Evolutionary conservation across 2,797 vertebrate species (phyloP).

Genomic region (Rhinoraja longicauda): DNA sequence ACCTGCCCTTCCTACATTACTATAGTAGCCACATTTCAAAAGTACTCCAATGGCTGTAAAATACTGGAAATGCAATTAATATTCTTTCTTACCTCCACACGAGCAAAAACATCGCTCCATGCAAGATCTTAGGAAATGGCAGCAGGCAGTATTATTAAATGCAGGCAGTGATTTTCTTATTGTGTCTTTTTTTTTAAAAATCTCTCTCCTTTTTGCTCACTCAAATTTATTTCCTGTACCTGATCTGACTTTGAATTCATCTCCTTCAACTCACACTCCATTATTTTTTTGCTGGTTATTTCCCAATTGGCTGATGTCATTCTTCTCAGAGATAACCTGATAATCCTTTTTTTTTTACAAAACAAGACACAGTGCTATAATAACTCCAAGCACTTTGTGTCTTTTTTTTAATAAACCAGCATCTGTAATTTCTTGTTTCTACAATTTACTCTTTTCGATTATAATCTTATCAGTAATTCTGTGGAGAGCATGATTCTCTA

Average conservation of each 20-base stretch:
- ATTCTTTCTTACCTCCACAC: neutral
- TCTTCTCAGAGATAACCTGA: neutral
- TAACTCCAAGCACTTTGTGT: no score
- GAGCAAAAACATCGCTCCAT: neutral
- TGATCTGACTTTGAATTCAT: neutral
- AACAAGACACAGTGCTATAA: no score
- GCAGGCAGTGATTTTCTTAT: neutral
- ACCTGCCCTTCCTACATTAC: neutral
- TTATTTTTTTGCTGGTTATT: neutral
- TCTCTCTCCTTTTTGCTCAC: neutral
- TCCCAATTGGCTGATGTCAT: neutral
- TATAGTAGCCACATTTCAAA: neutral
- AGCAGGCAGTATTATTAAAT: neutral
- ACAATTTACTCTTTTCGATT: no score
- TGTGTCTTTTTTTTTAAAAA: neutral
- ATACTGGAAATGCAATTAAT: neutral
- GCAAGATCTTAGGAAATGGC: neutral
- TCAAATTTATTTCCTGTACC: neutral
- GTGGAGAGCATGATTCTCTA: neutral
- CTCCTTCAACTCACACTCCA: neutral
- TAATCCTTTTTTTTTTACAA: neutral
- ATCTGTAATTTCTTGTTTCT: no score
- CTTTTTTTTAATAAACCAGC: no score
- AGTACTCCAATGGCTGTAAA: no score
- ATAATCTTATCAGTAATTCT: neutral